Evolutionary conservation across 2,888 invertebrate genomes (phyloP).

Genomic region (Pammene fasciana): DNA sequence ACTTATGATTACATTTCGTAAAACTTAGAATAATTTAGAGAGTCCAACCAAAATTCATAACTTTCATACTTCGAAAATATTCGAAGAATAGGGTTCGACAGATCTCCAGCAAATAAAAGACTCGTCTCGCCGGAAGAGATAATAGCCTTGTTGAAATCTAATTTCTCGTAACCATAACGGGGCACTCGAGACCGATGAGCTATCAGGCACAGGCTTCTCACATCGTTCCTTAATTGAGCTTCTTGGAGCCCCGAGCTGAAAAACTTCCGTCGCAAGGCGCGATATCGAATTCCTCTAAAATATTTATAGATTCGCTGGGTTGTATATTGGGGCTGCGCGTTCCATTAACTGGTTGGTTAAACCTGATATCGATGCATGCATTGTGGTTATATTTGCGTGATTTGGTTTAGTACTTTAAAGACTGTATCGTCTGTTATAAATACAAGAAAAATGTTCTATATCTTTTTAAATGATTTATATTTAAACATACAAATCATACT

Average conservation of each 20-base stretch:
- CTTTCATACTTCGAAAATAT: conserved; percentile 18
- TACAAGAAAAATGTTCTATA: no score
- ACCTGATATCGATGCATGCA: neutral
- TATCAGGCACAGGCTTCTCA: conserved; percentile 80
- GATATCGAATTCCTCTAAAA: conserved; percentile 34
- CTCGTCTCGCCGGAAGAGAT: conserved; percentile 67
- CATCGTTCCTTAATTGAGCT: conserved; percentile 81
- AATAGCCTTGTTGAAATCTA: conserved; percentile 83
- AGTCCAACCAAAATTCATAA: conserved; percentile 11
- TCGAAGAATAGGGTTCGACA: conserved; percentile 55
- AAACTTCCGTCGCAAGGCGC: conserved; percentile 46
- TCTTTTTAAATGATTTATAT: no score
- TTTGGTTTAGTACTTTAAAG: no score
- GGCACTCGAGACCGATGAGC: conserved; percentile 79
- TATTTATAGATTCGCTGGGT: conserved; percentile 6
- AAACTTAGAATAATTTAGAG: neutral
- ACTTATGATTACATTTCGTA: neutral
- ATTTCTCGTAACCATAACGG: conserved; percentile 82
- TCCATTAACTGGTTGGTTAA: conserved; percentile 7
- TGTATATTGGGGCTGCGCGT: neutral
- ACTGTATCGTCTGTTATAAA: no score
- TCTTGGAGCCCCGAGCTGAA: conserved; percentile 65
- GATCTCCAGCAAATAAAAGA: conserved; percentile 73
- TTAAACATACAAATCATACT: no score
- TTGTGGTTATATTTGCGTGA: neutral